Percentiles rank a stretch among this genome's conserved stretches.
Evolutionary conservation across 1,140 invertebrate genomes (phyloP).

Genomic region (Phymastichus coffea): DNA sequence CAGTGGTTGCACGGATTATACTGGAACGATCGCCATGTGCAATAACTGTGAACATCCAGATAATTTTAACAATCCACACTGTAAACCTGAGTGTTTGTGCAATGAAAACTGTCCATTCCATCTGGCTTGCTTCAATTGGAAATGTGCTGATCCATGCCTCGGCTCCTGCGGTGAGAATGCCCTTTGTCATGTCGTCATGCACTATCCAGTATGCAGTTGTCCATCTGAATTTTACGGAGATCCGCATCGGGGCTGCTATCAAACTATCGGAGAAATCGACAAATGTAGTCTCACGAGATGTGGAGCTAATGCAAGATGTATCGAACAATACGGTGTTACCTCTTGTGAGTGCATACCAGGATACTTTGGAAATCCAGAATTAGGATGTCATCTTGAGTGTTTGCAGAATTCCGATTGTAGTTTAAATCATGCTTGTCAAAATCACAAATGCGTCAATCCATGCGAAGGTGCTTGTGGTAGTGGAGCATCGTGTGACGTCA

Average conservation of each 20-base stretch:
- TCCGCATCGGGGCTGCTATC: constrained; percentile 65
- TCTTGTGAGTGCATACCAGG: constrained; percentile 68
- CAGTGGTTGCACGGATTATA: constrained; percentile 67
- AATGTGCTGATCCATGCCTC: constrained; percentile 77
- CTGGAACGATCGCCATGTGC: constrained; percentile 74
- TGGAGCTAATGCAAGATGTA: constrained; percentile 74
- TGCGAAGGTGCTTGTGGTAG: constrained; percentile 76
- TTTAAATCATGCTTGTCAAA: constrained; percentile 68
- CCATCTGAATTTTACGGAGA: constrained; percentile 73
- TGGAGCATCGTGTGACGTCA: constrained; percentile 71
- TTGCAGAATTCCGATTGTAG: constrained; percentile 76
- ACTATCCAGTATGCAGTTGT: constrained; percentile 77
- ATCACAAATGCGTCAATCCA: constrained; percentile 78
- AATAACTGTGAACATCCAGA: constrained; percentile 71
- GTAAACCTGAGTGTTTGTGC: constrained; percentile 74
- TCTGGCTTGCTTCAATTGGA: constrained; percentile 73
- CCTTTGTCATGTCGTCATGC: constrained; percentile 71
- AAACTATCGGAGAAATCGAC: constrained; percentile 52
- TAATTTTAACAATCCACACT: constrained; percentile 67
- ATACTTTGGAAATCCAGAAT: constrained; percentile 72
- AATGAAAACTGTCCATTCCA: constrained; percentile 78
- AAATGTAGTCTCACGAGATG: constrained; percentile 71
- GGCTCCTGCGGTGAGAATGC: constrained; percentile 81
- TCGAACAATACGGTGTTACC: constrained; percentile 59
- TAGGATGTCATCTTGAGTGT: constrained; percentile 76